These are phyloP conservation scores for Heptranchias perlo DNA, from an alignment of 2,113 vertebrate genomes.

Conservation along the genomic window DNA sequence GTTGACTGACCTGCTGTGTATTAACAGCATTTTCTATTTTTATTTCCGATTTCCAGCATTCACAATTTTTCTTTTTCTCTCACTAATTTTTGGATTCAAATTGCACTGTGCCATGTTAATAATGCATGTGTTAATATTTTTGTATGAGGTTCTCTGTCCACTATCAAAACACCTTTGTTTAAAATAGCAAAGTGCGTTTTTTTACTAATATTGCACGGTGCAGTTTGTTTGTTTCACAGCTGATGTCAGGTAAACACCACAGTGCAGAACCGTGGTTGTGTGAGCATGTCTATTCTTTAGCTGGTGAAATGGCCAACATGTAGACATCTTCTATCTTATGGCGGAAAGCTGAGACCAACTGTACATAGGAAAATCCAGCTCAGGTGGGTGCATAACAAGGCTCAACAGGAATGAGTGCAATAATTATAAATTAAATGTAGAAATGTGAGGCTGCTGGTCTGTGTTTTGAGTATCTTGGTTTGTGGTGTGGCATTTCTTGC, in stretches of 20 bases:
- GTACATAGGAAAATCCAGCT: too few species aligned
- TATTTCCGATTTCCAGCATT: not conserved
- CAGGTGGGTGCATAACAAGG: too few species aligned
- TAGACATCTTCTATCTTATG: too few species aligned
- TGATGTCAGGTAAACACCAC: not conserved
- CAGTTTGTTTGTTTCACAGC: not conserved
- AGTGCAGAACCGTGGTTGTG: not conserved
- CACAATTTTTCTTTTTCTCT: not conserved
- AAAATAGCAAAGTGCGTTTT: not conserved
- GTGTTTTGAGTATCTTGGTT: too few species aligned
- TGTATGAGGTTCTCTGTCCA: not conserved
- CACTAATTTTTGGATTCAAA: not conserved
- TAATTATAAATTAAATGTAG: too few species aligned
- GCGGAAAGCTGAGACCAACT: too few species aligned
- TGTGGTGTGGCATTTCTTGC: too few species aligned
- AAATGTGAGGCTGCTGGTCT: too few species aligned
- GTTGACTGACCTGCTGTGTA: not conserved
- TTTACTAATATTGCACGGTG: not conserved
- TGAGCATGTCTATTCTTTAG: not conserved
- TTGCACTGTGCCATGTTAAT: not conserved
- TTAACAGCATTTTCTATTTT: not conserved
- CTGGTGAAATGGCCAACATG: not conserved
- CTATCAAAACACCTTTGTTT: not conserved
- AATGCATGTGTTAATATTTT: not conserved
- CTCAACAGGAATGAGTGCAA: too few species aligned